A percentile compares a stretch with the other conserved stretches of the same genome.
Conservation (phyloP, 2,113 vertebrate genomes). For the Myanophis thanlyinensis region DNA sequence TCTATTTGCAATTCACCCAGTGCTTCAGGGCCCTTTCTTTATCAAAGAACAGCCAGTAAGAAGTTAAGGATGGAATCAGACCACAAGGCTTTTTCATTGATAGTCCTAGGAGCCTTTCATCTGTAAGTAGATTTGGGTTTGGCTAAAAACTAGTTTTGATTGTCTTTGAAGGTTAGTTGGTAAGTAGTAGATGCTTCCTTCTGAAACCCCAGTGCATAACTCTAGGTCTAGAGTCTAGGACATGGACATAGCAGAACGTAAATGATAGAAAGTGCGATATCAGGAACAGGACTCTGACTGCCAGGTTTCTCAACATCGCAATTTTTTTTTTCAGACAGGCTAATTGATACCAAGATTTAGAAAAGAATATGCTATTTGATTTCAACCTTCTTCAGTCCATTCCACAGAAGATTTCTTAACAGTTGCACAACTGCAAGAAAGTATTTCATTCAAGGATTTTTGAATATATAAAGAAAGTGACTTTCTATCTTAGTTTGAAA, state of each 20-base stretch:
- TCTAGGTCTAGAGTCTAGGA: too few relatives aligned
- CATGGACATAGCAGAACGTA: neutral
- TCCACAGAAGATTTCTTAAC: neutral
- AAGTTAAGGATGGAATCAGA: neutral
- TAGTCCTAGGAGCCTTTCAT: neutral
- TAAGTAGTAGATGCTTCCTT: neutral
- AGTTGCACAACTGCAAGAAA: neutral
- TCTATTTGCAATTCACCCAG: neutral
- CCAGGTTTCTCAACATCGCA: neutral
- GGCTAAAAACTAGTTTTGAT: neutral
- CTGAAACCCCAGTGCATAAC: neutral
- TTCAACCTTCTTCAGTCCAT: neutral
- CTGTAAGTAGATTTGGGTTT: neutral
- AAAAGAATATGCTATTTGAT: neutral
- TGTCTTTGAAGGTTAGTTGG: neutral
- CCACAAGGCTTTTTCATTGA: neutral
- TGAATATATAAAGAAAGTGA: neutral
- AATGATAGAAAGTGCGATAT: neutral
- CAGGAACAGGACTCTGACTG: neutral
- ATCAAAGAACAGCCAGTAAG: neutral
- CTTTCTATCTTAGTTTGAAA: neutral
- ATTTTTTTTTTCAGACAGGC: neutral
- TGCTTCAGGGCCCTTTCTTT: neutral
- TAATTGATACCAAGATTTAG: neutral
- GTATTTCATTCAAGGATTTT: neutral